Evolutionary conservation across 2,113 vertebrate genomes (phyloP).

Genomic region (Atractosteus spatula): DNA sequence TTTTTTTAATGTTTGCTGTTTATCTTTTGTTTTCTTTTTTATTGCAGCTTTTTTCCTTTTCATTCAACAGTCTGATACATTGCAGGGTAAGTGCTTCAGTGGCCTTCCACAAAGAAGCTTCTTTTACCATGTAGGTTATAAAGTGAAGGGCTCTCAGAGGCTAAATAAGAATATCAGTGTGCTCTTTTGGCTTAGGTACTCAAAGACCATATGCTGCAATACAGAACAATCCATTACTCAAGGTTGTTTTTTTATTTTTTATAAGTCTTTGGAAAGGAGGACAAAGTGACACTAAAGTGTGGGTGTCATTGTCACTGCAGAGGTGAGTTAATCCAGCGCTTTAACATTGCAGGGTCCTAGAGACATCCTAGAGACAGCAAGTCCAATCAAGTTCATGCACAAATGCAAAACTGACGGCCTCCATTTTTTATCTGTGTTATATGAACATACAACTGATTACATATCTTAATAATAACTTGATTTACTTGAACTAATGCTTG

Average conservation of each 20-base stretch:
- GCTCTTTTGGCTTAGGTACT: constrained; percentile 43
- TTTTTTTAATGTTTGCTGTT: constrained; percentile 22
- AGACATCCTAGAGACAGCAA: no score
- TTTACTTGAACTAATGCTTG: no score
- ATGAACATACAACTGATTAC: no score
- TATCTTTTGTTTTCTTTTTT: constrained; percentile 46
- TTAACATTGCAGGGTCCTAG: no score
- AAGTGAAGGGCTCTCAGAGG: constrained; percentile 58
- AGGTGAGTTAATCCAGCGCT: not conserved
- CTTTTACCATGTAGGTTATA: constrained; percentile 50
- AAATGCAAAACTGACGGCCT: no score
- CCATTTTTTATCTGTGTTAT: no score
- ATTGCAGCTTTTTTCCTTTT: constrained; percentile 17
- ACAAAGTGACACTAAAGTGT: no score
- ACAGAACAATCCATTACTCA: constrained; percentile 45
- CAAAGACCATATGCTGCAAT: constrained; percentile 65
- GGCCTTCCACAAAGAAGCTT: constrained; percentile 26
- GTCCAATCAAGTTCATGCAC: no score
- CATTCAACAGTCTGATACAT: constrained; percentile 20
- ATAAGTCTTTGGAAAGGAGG: constrained; percentile 9
- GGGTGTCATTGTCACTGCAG: not conserved
- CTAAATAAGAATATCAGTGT: constrained; percentile 27
- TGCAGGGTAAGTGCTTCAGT: constrained; percentile 44
- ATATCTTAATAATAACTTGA: no score
- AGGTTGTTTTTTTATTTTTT: constrained; percentile 56